phyloP scores from a whole-genome alignment of 2,113 vertebrate species.

The Neotoma lepida region DNA sequence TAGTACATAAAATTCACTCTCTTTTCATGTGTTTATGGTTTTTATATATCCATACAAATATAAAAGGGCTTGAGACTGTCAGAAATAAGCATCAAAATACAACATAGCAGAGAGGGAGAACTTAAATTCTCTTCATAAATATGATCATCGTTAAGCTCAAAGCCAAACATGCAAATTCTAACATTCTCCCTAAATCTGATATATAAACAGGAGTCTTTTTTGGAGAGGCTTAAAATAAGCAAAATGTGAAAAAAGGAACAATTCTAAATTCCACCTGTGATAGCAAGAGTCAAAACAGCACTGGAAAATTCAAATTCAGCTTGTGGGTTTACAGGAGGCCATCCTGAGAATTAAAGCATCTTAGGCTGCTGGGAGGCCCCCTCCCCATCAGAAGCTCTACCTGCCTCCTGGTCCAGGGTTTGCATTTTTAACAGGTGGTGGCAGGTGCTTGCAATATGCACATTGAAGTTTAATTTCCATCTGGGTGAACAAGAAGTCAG shows the following conservation, averaged over 20 bases:
- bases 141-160: conserved; percentile 76
- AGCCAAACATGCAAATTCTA: conserved; percentile 79
- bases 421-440: conserved; percentile 77
- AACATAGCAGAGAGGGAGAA: background rate
- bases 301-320: conserved; percentile 58
- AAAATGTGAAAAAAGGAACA: conserved; percentile 67
- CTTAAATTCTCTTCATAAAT: conserved; percentile 59
- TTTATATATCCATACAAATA: conserved; percentile 17
- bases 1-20: background rate
- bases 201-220: conserved; percentile 70
- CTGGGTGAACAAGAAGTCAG: conserved; percentile 76
- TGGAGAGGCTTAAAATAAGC: conserved; percentile 73
- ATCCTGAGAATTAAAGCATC: conserved; percentile 72
- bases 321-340: conserved; percentile 33
- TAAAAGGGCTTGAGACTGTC: conserved; percentile 14
- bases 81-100: conserved; percentile 58
- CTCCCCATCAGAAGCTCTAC: conserved; percentile 70
- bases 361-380: background rate
- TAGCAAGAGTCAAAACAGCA: conserved; percentile 38
- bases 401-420: conserved; percentile 62
- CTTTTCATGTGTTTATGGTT: background rate
- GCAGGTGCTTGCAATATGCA: conserved; percentile 68
- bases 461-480: conserved; percentile 72
- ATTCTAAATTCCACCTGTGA: conserved; percentile 69
- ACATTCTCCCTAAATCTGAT: conserved; percentile 80